These are phyloP conservation scores for Nudaria mundana DNA, from an alignment of 2,888 invertebrate species.

Conservation along the genomic window DNA sequence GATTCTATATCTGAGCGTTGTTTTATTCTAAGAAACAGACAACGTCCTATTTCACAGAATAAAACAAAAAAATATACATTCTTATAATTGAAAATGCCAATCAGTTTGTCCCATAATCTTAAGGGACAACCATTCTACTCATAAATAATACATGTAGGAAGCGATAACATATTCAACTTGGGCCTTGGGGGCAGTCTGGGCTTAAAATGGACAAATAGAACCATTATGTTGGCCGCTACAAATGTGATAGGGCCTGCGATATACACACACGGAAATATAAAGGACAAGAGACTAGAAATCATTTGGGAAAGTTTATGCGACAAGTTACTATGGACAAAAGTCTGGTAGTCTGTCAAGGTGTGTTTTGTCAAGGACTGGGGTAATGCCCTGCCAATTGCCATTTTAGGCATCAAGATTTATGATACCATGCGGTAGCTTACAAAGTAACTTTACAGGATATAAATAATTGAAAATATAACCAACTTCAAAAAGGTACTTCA, in stretches of 20 bases:
- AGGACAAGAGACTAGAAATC: constrained; percentile 26
- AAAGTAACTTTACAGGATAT: too few relatives aligned
- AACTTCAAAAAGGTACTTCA: too few relatives aligned
- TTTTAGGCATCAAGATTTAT: too few relatives aligned
- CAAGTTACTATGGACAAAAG: background rate
- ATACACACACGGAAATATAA: constrained; percentile 23
- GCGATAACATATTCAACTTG: constrained; percentile 27
- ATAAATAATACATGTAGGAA: constrained; percentile 32
- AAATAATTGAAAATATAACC: too few relatives aligned
- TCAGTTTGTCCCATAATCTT: constrained; percentile 4
- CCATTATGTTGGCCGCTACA: constrained; percentile 31
- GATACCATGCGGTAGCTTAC: too few relatives aligned
- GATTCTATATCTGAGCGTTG: too few relatives aligned
- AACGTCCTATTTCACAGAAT: too few relatives aligned
- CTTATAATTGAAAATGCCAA: too few relatives aligned
- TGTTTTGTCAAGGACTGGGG: background rate
- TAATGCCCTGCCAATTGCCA: too few relatives aligned
- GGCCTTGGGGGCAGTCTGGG: constrained; percentile 15
- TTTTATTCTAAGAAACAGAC: too few relatives aligned
- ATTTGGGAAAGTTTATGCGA: constrained; percentile 9
- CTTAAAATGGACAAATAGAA: constrained; percentile 38
- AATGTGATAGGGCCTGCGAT: constrained; percentile 27
- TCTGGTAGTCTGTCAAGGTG: background rate
- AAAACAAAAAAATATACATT: too few relatives aligned
- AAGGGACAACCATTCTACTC: constrained; percentile 20